Conservation (phyloP, 2,797 vertebrate species). For the Tapera naevia region DNA sequence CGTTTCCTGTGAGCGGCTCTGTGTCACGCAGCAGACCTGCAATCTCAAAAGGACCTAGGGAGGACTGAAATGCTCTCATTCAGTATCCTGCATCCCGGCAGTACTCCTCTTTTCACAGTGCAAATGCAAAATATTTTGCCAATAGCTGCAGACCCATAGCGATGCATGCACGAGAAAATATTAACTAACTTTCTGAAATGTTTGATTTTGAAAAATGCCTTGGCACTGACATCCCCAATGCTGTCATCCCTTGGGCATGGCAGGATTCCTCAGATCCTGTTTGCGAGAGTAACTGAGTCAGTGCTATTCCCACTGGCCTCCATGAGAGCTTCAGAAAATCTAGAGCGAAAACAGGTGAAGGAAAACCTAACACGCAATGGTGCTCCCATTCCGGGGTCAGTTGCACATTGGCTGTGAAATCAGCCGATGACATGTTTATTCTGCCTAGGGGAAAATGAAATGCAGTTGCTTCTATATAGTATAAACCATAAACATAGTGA, state of each 20-base stretch:
- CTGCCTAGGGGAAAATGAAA: background rate
- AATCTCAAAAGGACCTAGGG: background rate
- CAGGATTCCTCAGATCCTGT: background rate
- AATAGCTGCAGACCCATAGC: background rate
- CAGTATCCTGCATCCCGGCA: background rate
- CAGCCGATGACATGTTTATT: background rate
- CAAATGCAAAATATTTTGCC: background rate
- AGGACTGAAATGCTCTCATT: background rate
- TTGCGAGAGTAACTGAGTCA: background rate
- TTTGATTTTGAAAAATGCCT: conserved; percentile 37
- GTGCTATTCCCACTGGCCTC: background rate
- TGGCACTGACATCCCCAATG: background rate
- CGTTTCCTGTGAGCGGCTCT: background rate
- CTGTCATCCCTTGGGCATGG: background rate
- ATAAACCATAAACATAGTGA: background rate
- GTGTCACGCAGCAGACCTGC: background rate
- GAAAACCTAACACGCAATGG: background rate
- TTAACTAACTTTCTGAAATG: conserved; percentile 35
- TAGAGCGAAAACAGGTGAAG: background rate
- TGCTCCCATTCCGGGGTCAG: background rate
- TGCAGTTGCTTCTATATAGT: background rate
- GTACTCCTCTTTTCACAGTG: background rate
- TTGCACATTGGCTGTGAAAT: background rate
- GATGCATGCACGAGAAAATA: background rate
- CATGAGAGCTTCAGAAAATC: background rate